Evolutionary conservation across 1,140 invertebrate genomes (phyloP).

Genomic region (Leptopilina clavipes): DNA sequence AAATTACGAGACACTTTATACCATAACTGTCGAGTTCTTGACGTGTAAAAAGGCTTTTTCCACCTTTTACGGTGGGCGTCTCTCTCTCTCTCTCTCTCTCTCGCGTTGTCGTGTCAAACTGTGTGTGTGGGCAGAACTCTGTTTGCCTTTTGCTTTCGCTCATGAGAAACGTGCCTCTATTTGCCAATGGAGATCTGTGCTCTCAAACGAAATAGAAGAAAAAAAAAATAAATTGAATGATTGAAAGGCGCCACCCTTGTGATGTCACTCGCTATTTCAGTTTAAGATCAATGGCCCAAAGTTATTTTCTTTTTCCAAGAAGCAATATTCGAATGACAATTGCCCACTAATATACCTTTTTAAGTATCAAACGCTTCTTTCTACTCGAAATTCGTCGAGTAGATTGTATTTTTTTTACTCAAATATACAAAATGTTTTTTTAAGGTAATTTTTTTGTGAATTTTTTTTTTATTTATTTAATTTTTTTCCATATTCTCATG

Average conservation of each 20-base stretch:
- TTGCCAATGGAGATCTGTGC: conserved; percentile 8
- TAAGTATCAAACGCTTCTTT: not conserved
- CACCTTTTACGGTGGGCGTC: conserved; percentile 38
- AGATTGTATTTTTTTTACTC: not conserved
- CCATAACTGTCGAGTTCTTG: conserved; percentile 11
- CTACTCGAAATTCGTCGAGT: not conserved
- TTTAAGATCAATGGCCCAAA: conserved; percentile 39
- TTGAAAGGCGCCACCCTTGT: conserved; percentile 45
- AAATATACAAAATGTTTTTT: too few relatives aligned
- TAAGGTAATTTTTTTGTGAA: too few relatives aligned
- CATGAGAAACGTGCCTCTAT: not conserved
- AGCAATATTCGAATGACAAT: conserved; percentile 32
- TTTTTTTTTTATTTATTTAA: too few relatives aligned
- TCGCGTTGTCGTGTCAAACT: not conserved
- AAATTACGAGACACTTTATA: conserved; percentile 17
- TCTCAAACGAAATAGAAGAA: not conserved
- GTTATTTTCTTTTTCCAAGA: conserved; percentile 25
- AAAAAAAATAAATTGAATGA: conserved; percentile 18
- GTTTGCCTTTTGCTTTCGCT: conserved; percentile 14
- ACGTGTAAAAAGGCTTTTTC: not conserved
- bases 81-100: too few relatives aligned
- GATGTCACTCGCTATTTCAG: conserved; percentile 49
- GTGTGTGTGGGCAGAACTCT: conserved; percentile 33
- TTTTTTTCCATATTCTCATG: too few relatives aligned
- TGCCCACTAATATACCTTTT: not conserved